phyloP scores from a whole-genome alignment of 2,888 invertebrate species.

The Alviniconcha strummeri region DNA sequence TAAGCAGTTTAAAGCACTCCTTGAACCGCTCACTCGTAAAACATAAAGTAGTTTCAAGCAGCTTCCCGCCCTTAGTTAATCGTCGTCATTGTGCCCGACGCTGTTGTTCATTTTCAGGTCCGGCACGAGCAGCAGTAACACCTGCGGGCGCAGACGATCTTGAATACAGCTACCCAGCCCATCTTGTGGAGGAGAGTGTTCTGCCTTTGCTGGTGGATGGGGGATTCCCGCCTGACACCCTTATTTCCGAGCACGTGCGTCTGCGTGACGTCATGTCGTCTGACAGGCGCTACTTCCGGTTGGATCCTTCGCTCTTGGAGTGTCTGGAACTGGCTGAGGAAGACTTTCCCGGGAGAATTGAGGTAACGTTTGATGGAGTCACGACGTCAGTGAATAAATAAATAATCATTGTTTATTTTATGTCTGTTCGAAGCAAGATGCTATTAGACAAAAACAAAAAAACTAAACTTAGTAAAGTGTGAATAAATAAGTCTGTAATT shows the following conservation, averaged over 20 bases:
- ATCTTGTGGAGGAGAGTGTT: neutral
- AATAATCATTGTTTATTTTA: no score
- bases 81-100: no score
- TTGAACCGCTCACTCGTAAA: no score
- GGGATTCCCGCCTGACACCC: constrained; percentile 3
- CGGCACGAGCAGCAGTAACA: neutral
- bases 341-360: constrained; percentile 18
- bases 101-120: neutral
- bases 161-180: constrained; percentile 16
- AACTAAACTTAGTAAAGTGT: no score
- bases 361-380: neutral
- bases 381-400: no score
- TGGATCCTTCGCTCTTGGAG: constrained; percentile 18
- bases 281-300: constrained; percentile 23
- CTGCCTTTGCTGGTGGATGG: constrained; percentile 8
- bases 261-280: constrained; percentile 24
- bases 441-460: no score
- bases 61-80: no score
- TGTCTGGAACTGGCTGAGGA: constrained; percentile 18
- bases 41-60: no score
- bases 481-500: no score
- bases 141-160: neutral
- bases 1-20: no score
- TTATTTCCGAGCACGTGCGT: neutral
- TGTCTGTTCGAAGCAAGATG: no score